These are phyloP conservation scores for Drepanosiphum platanoidis DNA, from an alignment of 2,888 invertebrate genomes.

Conservation along the genomic window DNA sequence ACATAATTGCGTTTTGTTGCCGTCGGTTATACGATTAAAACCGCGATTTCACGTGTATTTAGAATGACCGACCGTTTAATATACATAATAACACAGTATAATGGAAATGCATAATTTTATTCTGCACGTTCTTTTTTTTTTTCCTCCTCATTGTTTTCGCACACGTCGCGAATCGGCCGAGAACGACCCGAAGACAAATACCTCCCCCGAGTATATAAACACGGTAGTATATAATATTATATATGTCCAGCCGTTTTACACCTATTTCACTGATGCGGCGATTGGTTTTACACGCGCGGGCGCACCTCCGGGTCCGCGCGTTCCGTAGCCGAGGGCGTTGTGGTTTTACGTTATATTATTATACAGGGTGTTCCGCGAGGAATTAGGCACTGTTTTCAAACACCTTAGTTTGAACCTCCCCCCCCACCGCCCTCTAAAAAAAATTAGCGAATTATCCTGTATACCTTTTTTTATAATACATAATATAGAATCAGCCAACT, in stretches of 20 bases:
- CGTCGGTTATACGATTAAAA: constrained; percentile 39
- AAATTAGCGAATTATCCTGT: too few relatives aligned
- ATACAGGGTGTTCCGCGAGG: too few relatives aligned
- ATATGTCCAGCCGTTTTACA: background rate
- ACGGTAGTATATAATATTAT: background rate
- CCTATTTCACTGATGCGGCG: background rate
- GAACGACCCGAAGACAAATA: constrained; percentile 11
- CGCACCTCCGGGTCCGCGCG: too few relatives aligned
- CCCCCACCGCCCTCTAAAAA: too few relatives aligned
- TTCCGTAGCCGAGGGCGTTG: too few relatives aligned
- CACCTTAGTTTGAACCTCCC: too few relatives aligned
- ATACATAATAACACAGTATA: background rate
- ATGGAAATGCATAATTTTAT: background rate
- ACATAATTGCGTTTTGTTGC: constrained; percentile 38
- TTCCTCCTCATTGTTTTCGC: background rate
- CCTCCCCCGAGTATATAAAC: too few relatives aligned
- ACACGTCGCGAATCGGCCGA: constrained; percentile 3
- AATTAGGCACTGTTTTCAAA: too few relatives aligned
- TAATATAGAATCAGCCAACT: too few relatives aligned
- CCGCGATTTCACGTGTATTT: constrained; percentile 44
- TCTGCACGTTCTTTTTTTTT: background rate
- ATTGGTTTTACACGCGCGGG: background rate
- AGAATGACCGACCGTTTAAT: constrained; percentile 34
- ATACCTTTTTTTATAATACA: too few relatives aligned
- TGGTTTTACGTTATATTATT: too few relatives aligned